Base-by-base conservation (phyloP, 1,140 invertebrate genomes). In the Trichonephila clavipes region DNA sequence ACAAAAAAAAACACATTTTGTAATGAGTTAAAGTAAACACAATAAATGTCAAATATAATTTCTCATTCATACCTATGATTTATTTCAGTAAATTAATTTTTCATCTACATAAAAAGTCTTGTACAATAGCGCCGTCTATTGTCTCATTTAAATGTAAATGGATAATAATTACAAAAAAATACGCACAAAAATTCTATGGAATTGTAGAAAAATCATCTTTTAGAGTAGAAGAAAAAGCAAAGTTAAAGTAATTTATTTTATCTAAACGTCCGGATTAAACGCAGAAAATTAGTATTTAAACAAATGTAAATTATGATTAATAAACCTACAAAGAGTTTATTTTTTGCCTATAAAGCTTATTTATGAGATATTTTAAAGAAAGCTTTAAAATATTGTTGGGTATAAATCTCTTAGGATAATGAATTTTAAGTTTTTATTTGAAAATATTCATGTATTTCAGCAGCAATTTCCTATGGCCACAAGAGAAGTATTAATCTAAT, bases 401-500 rank as follows among this genome's bases (percentile, higher is more conserved):
- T 28, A 87, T 87, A 34, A 64, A 62, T 87, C 61, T 87, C 61
- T 16, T 7, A 14, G 16, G 87, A 72, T 89, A 28, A 72, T 58
- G 19, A 72, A 58, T 89, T 72, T 59, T 24, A 44, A 89, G 40
- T 61, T 72, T 89, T 89, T 72, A n/a, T 44, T 64, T 12, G 19
- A 44, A 89, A 72, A 89, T 89, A 89, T 72, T 72, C 88, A 72
- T 72, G 62, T 72, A 72, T 89, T 89, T 89, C 66, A 72, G n/a
- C 88, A 72, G 44, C 51, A 72, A 72, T 58, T 72, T 89, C 40
- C 66, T 72, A 72, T 16, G 58, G 88, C 64, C 44, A 89, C 66
- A 87, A 21, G n/a, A 88, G 64, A 69, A 69, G 88, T 72, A 89
- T 89, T 72, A 89, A 89, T 89, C 88, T 89, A 72, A 89, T 89